Evolutionary conservation across 1,140 invertebrate species (phyloP).

Genomic region (Diabrotica undecimpunctata): DNA sequence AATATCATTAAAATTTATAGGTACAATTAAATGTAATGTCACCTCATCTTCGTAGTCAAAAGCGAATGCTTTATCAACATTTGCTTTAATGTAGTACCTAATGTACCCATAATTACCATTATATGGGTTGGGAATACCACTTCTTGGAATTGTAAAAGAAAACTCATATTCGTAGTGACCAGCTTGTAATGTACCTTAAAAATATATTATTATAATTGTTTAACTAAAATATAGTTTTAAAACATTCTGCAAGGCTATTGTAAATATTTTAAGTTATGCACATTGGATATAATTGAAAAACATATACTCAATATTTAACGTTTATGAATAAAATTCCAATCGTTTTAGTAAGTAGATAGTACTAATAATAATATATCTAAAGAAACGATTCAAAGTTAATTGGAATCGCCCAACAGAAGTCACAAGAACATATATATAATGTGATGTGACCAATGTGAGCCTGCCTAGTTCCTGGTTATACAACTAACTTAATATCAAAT

Average conservation of each 20-base stretch:
- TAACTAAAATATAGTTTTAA: background rate
- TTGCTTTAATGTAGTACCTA: conserved; percentile 11
- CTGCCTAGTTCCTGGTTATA: too few relatives aligned
- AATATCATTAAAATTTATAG: conserved; percentile 9
- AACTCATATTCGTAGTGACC: conserved; percentile 6
- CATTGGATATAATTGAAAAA: background rate
- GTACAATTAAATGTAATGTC: background rate
- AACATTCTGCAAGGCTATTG: background rate
- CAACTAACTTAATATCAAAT: too few relatives aligned
- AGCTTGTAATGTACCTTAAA: conserved; percentile 5
- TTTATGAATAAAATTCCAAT: too few relatives aligned
- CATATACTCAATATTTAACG: too few relatives aligned
- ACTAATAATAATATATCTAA: too few relatives aligned
- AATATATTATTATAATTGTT: background rate
- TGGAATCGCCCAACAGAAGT: too few relatives aligned
- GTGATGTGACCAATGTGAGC: too few relatives aligned
- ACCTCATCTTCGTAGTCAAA: conserved; percentile 5
- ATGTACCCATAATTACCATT: conserved; percentile 9
- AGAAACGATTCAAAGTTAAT: too few relatives aligned
- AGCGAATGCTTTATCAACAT: conserved; percentile 9
- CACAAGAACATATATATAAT: too few relatives aligned
- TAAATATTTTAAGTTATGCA: background rate
- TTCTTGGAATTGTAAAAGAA: conserved; percentile 8
- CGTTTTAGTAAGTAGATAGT: too few relatives aligned
- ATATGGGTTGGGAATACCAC: background rate